Conservation (phyloP, 2,113 vertebrate species). For the Morone chrysops region DNA sequence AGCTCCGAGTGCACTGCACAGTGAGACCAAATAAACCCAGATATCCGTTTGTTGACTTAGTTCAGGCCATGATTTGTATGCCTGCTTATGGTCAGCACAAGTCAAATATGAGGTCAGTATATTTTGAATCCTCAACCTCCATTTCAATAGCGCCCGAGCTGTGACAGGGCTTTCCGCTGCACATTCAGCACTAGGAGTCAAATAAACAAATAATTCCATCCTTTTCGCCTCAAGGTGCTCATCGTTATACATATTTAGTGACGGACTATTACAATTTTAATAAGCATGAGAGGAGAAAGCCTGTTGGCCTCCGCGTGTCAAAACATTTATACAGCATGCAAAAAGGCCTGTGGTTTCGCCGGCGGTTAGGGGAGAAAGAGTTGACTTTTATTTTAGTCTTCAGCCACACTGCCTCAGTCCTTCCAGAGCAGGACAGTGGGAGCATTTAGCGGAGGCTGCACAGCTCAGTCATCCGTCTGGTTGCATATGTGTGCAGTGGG, state of each 20-base stretch:
- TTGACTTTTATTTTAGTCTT: slow-evolving; percentile 75
- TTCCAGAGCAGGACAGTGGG: slow-evolving; percentile 68
- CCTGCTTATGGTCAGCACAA: slow-evolving; percentile 75
- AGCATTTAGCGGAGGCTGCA: slow-evolving; percentile 71
- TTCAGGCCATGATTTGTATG: slow-evolving; percentile 72
- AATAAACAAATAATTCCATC: slow-evolving; percentile 79
- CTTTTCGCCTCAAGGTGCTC: slow-evolving; percentile 60
- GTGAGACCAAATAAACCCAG: slow-evolving; percentile 71
- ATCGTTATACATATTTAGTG: slow-evolving; percentile 71
- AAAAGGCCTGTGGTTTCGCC: slow-evolving; percentile 58
- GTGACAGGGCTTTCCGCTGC: slow-evolving; percentile 55
- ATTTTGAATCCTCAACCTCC: slow-evolving; percentile 78
- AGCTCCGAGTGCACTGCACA: slow-evolving; percentile 46
- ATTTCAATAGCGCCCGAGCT: slow-evolving; percentile 67
- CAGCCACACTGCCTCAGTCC: slow-evolving; percentile 51
- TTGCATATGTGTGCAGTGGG: slow-evolving; percentile 31
- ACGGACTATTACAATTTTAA: slow-evolving; percentile 72
- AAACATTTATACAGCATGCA: slow-evolving; percentile 80
- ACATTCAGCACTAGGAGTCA: slow-evolving; percentile 54
- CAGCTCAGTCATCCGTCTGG: slow-evolving; percentile 35
- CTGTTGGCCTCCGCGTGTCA: slow-evolving; percentile 63
- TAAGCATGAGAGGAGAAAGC: slow-evolving; percentile 67
- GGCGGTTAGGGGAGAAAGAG: slow-evolving; percentile 68
- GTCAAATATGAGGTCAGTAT: slow-evolving; percentile 81
- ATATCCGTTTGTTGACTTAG: slow-evolving; percentile 76